Base-by-base conservation (phyloP, 1,140 invertebrate genomes). In the Macrocentrus cingulum region DNA sequence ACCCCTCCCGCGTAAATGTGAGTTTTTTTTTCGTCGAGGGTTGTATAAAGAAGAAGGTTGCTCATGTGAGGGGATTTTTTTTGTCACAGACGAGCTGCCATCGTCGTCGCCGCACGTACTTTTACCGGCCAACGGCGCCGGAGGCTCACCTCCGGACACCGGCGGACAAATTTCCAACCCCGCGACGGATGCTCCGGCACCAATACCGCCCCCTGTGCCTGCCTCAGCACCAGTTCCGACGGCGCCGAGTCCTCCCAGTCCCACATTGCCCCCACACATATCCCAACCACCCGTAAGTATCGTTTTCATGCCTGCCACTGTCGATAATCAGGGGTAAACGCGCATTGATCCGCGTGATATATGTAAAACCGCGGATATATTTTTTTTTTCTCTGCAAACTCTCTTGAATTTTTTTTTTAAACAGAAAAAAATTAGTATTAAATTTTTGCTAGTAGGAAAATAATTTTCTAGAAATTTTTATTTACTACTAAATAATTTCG, bases 1-100 rank as follows among this genome's bases (percentile, higher is more conserved):
- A 74, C 80, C 82, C 66, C 75, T 82, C 73, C 70, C 77, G 68
- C 77, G 82, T 77, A 84, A 84, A 82, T 83, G 83, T 84, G 71
- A 79, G 72, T 78, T 55, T 34, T 46, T 57, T 50, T n/a, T n/a
- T n/a, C n/a, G n/a, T n/a, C n/a, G n/a, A n/a, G n/a, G n/a, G n/a
- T n/a, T n/a, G n/a, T n/a, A n/a, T n/a, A n/a, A n/a, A n/a, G n/a
- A n/a, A n/a, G n/a, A n/a, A n/a, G n/a, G n/a, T n/a, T 34, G 11
- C 11, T 34, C 15, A 53, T 39, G 11, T 4, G 16, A 42, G 6
- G n/a, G 18, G 6, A 2, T 52, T 19, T 8, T 37, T 5, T 51
- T 11, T 29, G 18, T 46, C 19, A 50, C 39, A 80, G 77, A 77
- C 76, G 76, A 79, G 69, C 70, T 80, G 75, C 76, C 77, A 72